These are phyloP conservation scores for Mamestra brassicae DNA, from an alignment of 2,888 invertebrate species.

Conservation along the genomic window DNA sequence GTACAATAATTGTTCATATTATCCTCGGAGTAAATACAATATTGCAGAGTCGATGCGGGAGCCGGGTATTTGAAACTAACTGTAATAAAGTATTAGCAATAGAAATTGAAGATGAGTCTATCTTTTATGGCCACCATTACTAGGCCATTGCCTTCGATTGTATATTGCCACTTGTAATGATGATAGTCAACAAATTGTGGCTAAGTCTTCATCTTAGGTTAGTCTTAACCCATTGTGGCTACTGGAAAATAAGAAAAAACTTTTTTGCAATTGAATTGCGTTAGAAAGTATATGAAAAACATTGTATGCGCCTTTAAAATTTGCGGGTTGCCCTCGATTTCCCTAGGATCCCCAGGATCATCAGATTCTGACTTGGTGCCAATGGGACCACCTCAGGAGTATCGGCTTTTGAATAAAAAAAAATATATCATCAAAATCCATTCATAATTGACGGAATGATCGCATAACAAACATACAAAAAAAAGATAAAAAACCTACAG, in stretches of 20 bases:
- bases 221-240: neutral
- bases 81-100: constrained; percentile 39
- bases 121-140: constrained; percentile 45
- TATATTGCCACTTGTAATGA: constrained; percentile 25
- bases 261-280: no score
- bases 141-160: constrained; percentile 41
- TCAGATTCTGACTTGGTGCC: no score
- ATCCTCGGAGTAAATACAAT: constrained; percentile 21
- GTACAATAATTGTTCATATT: constrained; percentile 15
- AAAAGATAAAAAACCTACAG: no score
- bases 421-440: no score
- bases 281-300: no score
- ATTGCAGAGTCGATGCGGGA: constrained; percentile 7
- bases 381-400: no score
- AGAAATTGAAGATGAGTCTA: constrained; percentile 37
- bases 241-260: neutral
- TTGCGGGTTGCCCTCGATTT: no score
- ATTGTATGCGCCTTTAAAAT: no score
- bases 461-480: no score
- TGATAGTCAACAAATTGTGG: constrained; percentile 13
- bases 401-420: no score
- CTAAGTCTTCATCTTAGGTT: neutral
- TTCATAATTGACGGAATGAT: no score
- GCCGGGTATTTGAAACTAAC: constrained; percentile 36
- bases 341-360: no score